These are phyloP conservation scores for Archips crataeganus DNA, from an alignment of 2,888 invertebrate genomes.

Conservation along the genomic window DNA sequence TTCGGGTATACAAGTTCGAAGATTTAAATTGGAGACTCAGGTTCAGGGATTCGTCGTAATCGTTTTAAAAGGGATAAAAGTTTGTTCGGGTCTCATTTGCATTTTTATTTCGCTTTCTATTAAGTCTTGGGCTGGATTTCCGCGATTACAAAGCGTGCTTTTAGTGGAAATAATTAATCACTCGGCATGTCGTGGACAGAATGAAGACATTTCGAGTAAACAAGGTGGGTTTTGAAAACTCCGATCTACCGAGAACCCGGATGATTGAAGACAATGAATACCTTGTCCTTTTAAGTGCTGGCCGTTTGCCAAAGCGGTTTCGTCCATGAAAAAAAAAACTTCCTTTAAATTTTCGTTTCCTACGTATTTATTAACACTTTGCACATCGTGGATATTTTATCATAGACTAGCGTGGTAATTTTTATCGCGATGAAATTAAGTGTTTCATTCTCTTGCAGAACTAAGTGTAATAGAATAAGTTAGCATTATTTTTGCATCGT, in stretches of 20 bases:
- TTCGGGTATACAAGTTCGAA: slow-evolving; percentile 24
- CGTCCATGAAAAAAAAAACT: slow-evolving; percentile 6
- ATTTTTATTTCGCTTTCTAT: slow-evolving; percentile 34
- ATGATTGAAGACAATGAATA: slow-evolving; percentile 10
- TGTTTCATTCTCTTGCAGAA: background rate
- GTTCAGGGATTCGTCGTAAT: slow-evolving; percentile 29
- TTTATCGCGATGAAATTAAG: background rate
- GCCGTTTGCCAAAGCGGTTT: slow-evolving; percentile 1
- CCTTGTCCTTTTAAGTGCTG: slow-evolving; percentile 6
- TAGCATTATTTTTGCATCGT: too few species aligned
- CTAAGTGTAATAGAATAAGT: background rate
- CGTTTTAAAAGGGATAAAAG: slow-evolving; percentile 36
- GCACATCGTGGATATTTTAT: background rate
- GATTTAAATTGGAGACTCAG: slow-evolving; percentile 35
- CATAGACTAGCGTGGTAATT: background rate
- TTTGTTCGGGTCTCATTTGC: slow-evolving; percentile 30
- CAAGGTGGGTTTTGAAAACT: slow-evolving; percentile 5
- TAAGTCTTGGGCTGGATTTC: slow-evolving; percentile 5
- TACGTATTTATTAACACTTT: background rate
- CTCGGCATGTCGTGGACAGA: slow-evolving; percentile 6
- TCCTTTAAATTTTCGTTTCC: background rate
- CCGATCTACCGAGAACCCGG: background rate
- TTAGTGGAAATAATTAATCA: slow-evolving; percentile 34
- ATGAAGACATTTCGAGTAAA: slow-evolving; percentile 20
- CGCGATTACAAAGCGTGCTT: slow-evolving; percentile 24